A percentile compares a stretch with the other conserved stretches of the same genome.
These are phyloP conservation scores for Phrynosoma blainvillii DNA, from an alignment of 2,113 vertebrate species.

Conservation along the genomic window DNA sequence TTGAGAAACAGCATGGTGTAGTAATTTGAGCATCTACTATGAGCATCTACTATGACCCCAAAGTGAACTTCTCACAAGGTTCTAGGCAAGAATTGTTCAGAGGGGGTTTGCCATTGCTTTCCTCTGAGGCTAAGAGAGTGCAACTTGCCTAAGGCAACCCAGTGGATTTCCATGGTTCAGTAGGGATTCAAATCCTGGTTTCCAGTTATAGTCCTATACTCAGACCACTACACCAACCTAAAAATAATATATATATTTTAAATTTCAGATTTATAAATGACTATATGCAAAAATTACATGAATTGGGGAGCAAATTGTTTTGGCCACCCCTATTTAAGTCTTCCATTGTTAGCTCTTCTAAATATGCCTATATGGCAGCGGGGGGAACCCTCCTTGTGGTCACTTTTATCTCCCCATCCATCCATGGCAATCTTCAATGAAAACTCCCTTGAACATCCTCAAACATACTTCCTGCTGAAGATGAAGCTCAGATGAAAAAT, in stretches of 20 bases:
- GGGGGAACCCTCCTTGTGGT: too few relatives aligned
- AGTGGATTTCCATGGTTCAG: too few relatives aligned
- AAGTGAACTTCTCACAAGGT: not conserved
- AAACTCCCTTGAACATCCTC: accelerated
- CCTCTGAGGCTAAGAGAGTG: too few relatives aligned
- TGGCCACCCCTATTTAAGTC: not conserved
- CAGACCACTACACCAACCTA: not conserved
- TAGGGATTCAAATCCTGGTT: too few relatives aligned
- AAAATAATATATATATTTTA: too few relatives aligned
- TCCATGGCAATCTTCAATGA: not conserved
- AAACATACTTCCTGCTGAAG: not conserved
- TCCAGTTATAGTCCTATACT: not conserved
- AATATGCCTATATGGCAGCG: not conserved
- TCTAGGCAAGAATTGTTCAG: not conserved
- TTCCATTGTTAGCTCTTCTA: accelerated
- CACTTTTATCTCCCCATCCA: not conserved
- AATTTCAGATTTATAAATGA: not conserved
- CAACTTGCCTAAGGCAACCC: too few relatives aligned
- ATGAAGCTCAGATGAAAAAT: not conserved
- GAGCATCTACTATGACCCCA: too few relatives aligned
- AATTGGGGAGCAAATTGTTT: not conserved
- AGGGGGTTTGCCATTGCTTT: too few relatives aligned
- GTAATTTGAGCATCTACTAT: too few relatives aligned
- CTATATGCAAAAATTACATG: not conserved
- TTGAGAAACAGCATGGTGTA: too few relatives aligned